Evolutionary conservation across 2,888 invertebrate genomes (phyloP).

Genomic region (Nudaria mundana): DNA sequence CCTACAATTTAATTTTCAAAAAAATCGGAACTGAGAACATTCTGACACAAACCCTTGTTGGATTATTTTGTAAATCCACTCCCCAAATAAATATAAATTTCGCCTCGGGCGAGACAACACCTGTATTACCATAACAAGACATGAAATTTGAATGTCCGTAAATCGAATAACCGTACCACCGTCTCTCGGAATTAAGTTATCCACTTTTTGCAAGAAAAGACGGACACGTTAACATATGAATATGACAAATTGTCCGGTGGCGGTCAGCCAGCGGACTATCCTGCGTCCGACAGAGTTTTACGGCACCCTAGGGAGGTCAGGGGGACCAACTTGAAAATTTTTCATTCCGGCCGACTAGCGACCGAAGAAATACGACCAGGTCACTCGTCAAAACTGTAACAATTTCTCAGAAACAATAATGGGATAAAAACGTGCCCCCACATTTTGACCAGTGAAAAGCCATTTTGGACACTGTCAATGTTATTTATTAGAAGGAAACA

Average conservation of each 20-base stretch:
- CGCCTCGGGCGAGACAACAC: constrained; percentile 69
- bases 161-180: constrained; percentile 71
- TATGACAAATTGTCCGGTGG: constrained; percentile 80
- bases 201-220: constrained; percentile 81
- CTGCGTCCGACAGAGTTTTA: constrained; percentile 72
- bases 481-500: constrained; percentile 75
- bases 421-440: constrained; percentile 63
- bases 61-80: constrained; percentile 4
- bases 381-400: constrained; percentile 81
- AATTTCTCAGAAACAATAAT: constrained; percentile 81
- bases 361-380: constrained; percentile 75
- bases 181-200: constrained; percentile 73
- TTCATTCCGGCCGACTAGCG: constrained; percentile 72
- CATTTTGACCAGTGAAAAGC: constrained; percentile 63
- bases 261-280: constrained; percentile 67
- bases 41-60: neutral
- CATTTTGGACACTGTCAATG: constrained; percentile 76
- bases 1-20: too few species aligned
- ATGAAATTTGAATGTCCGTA: constrained; percentile 78
- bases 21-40: neutral
- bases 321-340: constrained; percentile 79
- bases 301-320: constrained; percentile 71
- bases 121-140: constrained; percentile 80
- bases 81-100: constrained; percentile 31
- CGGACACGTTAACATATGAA: constrained; percentile 81